Evolutionary conservation across 2,113 vertebrate species (phyloP).

Genomic region (Laticauda laticaudata): DNA sequence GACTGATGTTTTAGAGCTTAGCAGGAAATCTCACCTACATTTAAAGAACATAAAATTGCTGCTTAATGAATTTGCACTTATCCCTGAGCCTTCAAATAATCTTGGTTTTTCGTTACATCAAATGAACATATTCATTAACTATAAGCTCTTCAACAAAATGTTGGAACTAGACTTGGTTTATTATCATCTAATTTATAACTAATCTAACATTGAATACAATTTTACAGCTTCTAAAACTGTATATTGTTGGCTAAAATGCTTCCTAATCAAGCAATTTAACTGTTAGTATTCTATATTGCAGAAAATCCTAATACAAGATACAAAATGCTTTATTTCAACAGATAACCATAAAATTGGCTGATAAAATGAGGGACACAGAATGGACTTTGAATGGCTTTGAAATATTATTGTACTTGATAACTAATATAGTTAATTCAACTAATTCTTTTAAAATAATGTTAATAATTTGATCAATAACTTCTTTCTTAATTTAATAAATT

Average conservation of each 20-base stretch:
- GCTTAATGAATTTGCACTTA: slow-evolving; percentile 14
- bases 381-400: no score
- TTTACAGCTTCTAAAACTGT: slow-evolving; percentile 14
- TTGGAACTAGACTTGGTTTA: slow-evolving; percentile 26
- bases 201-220: slow-evolving; percentile 27
- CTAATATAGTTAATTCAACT: no score
- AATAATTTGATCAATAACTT: no score
- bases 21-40: not conserved
- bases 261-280: slow-evolving; percentile 32
- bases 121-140: not conserved
- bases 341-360: not conserved
- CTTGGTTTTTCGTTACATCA: not conserved
- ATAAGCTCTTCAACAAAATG: slow-evolving; percentile 21
- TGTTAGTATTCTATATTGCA: not conserved
- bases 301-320: not conserved
- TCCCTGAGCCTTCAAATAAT: not conserved
- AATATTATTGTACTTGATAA: no score
- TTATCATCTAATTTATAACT: slow-evolving; percentile 21
- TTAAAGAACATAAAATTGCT: not conserved
- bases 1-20: not conserved
- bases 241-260: slow-evolving; percentile 21
- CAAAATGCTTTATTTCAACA: slow-evolving; percentile 11
- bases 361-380: not conserved
- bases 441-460: no score
- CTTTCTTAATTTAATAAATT: no score